Base-by-base conservation (phyloP, 2,888 invertebrate genomes). In the Andrena hattorfiana region DNA sequence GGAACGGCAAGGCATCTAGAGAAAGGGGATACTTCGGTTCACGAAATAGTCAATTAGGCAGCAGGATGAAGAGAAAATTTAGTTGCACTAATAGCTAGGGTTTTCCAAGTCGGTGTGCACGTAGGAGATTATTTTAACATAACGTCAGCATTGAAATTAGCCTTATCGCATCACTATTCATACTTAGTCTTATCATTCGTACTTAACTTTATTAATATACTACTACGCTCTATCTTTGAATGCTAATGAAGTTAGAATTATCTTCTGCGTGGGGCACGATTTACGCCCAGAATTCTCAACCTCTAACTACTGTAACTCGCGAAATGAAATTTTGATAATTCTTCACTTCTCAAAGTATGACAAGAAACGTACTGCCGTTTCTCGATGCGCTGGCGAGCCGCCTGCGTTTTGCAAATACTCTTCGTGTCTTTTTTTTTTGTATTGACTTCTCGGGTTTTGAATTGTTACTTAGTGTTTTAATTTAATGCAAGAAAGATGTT, bases 401-500 rank as follows among this genome's bases (percentile, higher is more conserved):
- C 42, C 42, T 26, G 35, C 6, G 28, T 8, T 42, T n/a, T 30
- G 28, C 49, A 10, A 67, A 67, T 51, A 49, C 16, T 26, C 64
- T 16, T 23, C 20, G 51, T 42, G 42, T 42, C 13, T 42, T 56
- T 35, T 26, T 30, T 30, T 4, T 23, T 54, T 10, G 7, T 48
- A 32, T 30, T 32, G 23, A 67, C 30, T 62, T 30, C n/a, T 16
- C 30, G 30, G 23, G 13, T 59, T 63, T 76, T 10, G 49, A 62
- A 23, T 35, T 30, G 28, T 77, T 59, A 48, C 28, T 64, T 8
- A 23, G 30, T 60, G 20, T 67, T 42, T 35, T 62, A 67, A 42
- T 42, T 74, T 67, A 60, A 63, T 54, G 13, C 10, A 66, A 30
- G 70, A 30, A 42, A 56, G 20, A 42, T 51, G 32, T 60, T 66